Evolutionary conservation across 23 tunicate genomes (phyloP), one percentile per base, ranked within the genome.

Genomic region (Pegea sp.): DNA sequence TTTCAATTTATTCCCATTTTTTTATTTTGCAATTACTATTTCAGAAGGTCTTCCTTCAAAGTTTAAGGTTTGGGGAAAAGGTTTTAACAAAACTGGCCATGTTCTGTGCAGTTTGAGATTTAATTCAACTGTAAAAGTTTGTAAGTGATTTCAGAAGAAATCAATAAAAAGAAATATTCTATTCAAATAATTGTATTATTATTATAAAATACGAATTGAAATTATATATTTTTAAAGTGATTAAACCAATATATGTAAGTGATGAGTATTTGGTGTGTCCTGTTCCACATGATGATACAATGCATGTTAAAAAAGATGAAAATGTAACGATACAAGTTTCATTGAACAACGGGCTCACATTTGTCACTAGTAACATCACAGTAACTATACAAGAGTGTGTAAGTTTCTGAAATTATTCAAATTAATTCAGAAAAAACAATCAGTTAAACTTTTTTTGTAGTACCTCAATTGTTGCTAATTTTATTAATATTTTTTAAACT

Each of bases 351-450:
- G 92, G 92, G 22, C 26, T 78, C 38, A 78, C 72, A 60, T 78
- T 78, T 44, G 58, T 78, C 1, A 70, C 92, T 18, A 78, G 92
- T 58, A 78, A 78, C 30, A 64, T 78, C 58, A 78, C 92, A 3
- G 70, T 78, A 23, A 52, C 78, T 24, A 60, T 73, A 3, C 61
- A 53, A 13, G 53, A 24, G 16, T 78, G 92, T 24, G 92, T 78
- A 56, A 70, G 92, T 58, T 11, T 42, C 5, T 38, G 46, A n/a
- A n/a, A n/a, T n/a, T n/a, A n/a, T n/a, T 38, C 16, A 8, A 11
- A 38, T 38, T 38, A 38, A 11, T 8, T 16, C 46, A 38, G 13
- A 11, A 38, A 38, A 38, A 11, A 16, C 16, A 8, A 8, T 38
- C 16, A 16, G 13, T 38, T 38, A 38, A 8, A 8, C 16, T 38